A percentile compares a stretch with the other conserved stretches of the same genome.
These are phyloP conservation scores for Anarhynchus alexandrinus DNA, from an alignment of 2,113 vertebrate species.

Conservation along the genomic window DNA sequence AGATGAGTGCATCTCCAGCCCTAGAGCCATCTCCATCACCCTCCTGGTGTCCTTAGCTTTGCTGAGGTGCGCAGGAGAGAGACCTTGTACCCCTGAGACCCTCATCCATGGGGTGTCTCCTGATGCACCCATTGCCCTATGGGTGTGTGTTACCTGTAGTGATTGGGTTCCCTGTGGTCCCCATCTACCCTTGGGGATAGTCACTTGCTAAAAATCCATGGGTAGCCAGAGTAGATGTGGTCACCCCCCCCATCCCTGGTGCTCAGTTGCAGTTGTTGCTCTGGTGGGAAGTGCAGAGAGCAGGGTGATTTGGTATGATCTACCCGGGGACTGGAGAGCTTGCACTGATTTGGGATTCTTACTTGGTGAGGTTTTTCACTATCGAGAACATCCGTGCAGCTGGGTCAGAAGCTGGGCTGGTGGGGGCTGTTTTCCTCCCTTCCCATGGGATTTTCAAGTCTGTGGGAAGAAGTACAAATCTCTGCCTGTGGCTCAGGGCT, in stretches of 20 bases:
- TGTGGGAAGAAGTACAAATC: background rate
- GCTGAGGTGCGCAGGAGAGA: background rate
- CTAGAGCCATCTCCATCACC: background rate
- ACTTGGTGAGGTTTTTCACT: rapidly evolving
- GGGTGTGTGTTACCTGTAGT: background rate
- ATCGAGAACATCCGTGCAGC: background rate
- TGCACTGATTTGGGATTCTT: background rate
- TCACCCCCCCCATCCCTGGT: background rate
- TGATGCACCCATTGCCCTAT: rapidly evolving
- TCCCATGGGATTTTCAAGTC: background rate
- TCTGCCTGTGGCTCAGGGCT: background rate
- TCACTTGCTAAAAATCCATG: background rate
- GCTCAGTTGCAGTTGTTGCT: background rate
- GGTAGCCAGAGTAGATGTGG: background rate
- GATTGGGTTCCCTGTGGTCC: rapidly evolving
- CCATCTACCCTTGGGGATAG: rapidly evolving
- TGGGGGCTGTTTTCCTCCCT: background rate
- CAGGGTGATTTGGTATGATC: background rate
- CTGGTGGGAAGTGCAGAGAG: background rate
- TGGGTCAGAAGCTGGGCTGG: background rate
- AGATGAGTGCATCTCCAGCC: too few relatives aligned
- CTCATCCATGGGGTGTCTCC: rapidly evolving
- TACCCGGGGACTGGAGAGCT: background rate
- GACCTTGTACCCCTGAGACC: rapidly evolving
- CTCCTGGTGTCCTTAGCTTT: background rate